Evolutionary conservation across 2,113 vertebrate genomes (phyloP).

Genomic region (Perognathus longimembris): DNA sequence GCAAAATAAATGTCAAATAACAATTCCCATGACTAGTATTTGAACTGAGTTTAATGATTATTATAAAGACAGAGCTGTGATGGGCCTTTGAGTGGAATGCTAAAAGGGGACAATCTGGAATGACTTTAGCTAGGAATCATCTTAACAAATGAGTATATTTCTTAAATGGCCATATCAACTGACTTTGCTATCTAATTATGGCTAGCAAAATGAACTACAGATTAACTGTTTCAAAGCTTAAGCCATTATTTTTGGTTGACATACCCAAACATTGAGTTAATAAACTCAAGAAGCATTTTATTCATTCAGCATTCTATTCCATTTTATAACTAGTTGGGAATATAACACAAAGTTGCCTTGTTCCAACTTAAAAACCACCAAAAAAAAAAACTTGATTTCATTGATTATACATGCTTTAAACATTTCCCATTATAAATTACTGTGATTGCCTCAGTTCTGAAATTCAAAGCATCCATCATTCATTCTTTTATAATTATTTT

Average conservation of each 20-base stretch:
- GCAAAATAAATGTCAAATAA: conserved; percentile 83
- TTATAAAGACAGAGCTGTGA: conserved; percentile 82
- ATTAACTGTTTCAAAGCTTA: conserved; percentile 61
- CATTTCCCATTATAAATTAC: not conserved
- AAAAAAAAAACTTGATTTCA: not conserved
- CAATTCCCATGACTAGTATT: conserved; percentile 83
- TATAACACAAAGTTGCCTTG: not conserved
- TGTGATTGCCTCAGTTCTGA: not conserved
- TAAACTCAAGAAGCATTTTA: conserved; percentile 54
- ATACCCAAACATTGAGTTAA: conserved; percentile 57
- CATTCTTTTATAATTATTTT: conserved; percentile 1
- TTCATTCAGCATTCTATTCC: conserved; percentile 5
- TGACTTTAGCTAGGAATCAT: conserved; percentile 51
- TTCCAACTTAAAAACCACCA: not conserved
- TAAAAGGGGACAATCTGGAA: conserved; percentile 69
- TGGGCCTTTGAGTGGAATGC: conserved; percentile 62
- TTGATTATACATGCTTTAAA: not conserved
- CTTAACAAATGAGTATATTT: conserved; percentile 77
- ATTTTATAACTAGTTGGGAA: not conserved
- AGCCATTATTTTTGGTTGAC: conserved; percentile 69
- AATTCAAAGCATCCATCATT: not conserved
- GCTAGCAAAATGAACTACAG: conserved; percentile 35
- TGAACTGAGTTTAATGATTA: conserved; percentile 79
- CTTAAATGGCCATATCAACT: conserved; percentile 73
- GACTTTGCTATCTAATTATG: conserved; percentile 74